Percentiles rank a stretch among this genome's conserved stretches.
Evolutionary conservation across 2,113 vertebrate genomes (phyloP).

Genomic region (Tympanuchus pallidicinctus): DNA sequence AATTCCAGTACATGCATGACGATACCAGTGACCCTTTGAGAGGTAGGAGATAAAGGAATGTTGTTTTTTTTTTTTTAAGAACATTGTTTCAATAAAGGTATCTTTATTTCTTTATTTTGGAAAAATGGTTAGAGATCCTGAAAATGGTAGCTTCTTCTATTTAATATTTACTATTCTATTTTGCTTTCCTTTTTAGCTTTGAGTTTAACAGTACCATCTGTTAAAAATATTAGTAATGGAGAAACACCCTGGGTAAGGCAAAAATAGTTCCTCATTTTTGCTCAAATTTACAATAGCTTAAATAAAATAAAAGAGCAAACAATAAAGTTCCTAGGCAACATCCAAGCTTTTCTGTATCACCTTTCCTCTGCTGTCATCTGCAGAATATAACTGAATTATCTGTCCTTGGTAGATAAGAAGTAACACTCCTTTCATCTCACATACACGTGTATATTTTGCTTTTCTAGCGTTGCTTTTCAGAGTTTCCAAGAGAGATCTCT

Average conservation of each 20-base stretch:
- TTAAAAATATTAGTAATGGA: conserved; percentile 41
- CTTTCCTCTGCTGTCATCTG: background rate
- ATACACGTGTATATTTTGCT: background rate
- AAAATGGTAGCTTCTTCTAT: background rate
- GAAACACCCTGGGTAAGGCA: conserved; percentile 3
- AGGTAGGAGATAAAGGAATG: background rate
- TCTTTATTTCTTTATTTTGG: background rate
- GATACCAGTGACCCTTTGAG: background rate
- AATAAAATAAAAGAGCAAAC: conserved; percentile 35
- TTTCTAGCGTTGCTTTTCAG: background rate
- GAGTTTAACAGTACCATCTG: conserved; percentile 34
- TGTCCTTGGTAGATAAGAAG: background rate
- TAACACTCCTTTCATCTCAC: background rate
- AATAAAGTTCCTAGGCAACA: conserved; percentile 21
- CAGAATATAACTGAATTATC: conserved; percentile 1
- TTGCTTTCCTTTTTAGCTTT: conserved; percentile 15
- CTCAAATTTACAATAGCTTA: conserved; percentile 1
- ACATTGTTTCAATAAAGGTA: background rate
- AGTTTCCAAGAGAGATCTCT: background rate
- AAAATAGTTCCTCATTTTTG: conserved; percentile 47
- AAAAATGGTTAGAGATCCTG: background rate
- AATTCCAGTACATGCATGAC: background rate
- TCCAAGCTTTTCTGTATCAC: background rate
- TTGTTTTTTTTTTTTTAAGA: background rate
- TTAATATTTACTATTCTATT: background rate